These are phyloP conservation scores for Microhierax caerulescens DNA, from an alignment of 2,797 vertebrate genomes.

Conservation along the genomic window DNA sequence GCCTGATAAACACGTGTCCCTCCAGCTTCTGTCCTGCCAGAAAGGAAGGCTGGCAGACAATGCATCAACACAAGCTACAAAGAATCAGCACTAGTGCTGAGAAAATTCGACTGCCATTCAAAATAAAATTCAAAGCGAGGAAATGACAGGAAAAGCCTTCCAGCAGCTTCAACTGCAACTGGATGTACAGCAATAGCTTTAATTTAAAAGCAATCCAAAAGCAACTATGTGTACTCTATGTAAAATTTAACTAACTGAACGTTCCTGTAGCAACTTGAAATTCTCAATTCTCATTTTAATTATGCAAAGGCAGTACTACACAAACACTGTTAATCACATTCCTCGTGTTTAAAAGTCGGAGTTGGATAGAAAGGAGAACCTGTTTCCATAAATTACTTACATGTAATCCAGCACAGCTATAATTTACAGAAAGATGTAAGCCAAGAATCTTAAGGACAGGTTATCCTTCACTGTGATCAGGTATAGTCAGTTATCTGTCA, in stretches of 20 bases:
- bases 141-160: constrained; percentile 39
- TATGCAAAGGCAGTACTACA: not conserved
- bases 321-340: not conserved
- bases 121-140: constrained; percentile 25
- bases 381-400: not conserved
- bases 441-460: not conserved
- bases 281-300: constrained; percentile 30
- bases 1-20: not conserved
- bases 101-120: constrained; percentile 24
- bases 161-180: not conserved
- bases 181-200: not conserved
- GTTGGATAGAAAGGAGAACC: not conserved
- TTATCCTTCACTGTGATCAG: not conserved
- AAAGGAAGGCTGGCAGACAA: constrained; percentile 19
- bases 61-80: constrained; percentile 15
- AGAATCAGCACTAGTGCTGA: not conserved
- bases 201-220: constrained; percentile 5
- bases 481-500: too few relatives aligned
- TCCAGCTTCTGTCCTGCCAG: not conserved
- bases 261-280: not conserved
- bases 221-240: not conserved
- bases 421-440: not conserved
- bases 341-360: constrained; percentile 14
- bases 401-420: not conserved
- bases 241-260: not conserved